Evolutionary conservation across 53 echinoderm and acorn worm species (phyloP).

Genomic region (Henricia sp.): DNA sequence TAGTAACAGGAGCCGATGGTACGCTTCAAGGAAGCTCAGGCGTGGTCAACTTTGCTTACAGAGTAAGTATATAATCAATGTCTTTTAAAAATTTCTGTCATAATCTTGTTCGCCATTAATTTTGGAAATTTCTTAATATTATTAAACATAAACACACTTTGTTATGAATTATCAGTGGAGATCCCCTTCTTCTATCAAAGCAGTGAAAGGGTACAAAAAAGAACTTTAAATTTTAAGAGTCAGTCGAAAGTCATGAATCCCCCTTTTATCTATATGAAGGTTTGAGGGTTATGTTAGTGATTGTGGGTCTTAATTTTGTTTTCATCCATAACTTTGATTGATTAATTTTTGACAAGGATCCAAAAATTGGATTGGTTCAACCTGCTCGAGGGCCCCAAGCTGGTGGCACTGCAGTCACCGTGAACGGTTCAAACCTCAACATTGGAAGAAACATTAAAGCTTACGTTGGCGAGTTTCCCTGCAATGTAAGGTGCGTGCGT

Average conservation of each 20-base stretch:
- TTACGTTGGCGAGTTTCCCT: constrained; percentile 30
- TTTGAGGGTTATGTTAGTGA: no score
- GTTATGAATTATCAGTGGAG: no score
- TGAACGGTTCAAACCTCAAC: constrained; percentile 31
- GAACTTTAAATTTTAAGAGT: no score
- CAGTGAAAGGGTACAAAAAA: no score
- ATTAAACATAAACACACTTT: no score
- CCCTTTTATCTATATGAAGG: neutral
- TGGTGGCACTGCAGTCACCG: constrained; percentile 50
- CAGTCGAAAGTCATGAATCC: no score
- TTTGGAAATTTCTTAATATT: no score
- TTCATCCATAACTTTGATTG: no score
- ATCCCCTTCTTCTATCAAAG: no score
- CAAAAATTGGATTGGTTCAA: neutral
- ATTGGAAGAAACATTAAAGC: constrained; percentile 47
- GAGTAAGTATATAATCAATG: constrained; percentile 30
- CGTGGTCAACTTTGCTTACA: constrained; percentile 36
- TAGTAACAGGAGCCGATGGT: constrained; percentile 42
- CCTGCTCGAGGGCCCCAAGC: constrained; percentile 40
- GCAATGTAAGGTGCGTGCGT: constrained; percentile 5
- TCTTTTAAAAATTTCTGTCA: no score
- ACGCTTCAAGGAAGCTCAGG: constrained; percentile 43
- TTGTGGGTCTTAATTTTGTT: no score
- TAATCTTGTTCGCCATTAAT: no score
- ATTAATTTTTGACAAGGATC: constrained; percentile 38